Evolutionary conservation across 2,888 invertebrate genomes (phyloP).

Genomic region (Stenurella melanura): DNA sequence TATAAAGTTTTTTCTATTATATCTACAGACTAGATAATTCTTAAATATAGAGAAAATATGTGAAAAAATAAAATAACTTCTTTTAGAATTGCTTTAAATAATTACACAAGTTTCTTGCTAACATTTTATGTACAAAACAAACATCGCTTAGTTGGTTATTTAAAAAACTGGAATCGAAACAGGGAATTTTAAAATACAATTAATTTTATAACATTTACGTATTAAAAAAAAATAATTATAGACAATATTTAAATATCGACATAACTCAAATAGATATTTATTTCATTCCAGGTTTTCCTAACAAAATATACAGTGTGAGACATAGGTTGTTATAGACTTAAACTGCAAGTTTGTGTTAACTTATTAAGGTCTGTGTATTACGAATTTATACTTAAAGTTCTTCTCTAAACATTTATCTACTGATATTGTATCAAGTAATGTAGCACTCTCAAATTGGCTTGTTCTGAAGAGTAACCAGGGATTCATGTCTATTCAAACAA

Average conservation of each 20-base stretch:
- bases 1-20: constrained; percentile 46
- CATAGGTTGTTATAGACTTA: background rate
- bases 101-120: constrained; percentile 34
- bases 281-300: constrained; percentile 17
- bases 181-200: background rate
- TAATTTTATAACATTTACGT: too few species aligned
- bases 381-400: too few species aligned
- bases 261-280: background rate
- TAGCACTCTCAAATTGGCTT: too few species aligned
- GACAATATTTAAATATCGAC: too few species aligned
- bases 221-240: too few species aligned
- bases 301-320: constrained; percentile 28
- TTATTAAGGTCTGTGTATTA: too few species aligned
- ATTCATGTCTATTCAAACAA: too few species aligned
- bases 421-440: too few species aligned
- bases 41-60: constrained; percentile 43
- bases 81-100: constrained; percentile 31
- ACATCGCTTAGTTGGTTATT: background rate
- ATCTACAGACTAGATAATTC: constrained; percentile 58
- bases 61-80: constrained; percentile 49
- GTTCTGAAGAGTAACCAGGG: too few species aligned
- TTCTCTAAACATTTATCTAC: too few species aligned
- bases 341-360: background rate
- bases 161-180: background rate
- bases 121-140: constrained; percentile 1